Base-by-base conservation (phyloP, 2,113 vertebrate genomes). In the Sardina pilchardus region DNA sequence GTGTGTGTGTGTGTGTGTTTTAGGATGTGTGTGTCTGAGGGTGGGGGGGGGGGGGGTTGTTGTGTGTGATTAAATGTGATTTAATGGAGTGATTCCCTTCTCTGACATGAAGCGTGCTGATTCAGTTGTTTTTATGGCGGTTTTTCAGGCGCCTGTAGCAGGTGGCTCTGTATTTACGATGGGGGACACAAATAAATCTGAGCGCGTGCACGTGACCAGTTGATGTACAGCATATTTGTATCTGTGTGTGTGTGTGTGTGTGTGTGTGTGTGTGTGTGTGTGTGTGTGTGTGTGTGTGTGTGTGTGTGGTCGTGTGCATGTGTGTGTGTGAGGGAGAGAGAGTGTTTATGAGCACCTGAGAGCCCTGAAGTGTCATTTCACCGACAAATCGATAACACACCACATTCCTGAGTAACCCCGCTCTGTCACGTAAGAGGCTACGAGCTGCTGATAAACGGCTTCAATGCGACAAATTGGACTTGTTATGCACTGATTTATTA, bases 161-260 rank as follows among this genome's bases (percentile, higher is more conserved):
- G 85, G 90, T 91, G 91, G 88, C 86, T 12, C 16, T 10, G 89
- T 91, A 92, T 94, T 94, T 93, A 94, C 89, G 89, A 86, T 24
- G 82, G 75, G 42, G 39, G 26, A 71, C 75, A 86, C 87, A 81
- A 85, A 89, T 91, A 89, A 89, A 94, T 93, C 91, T 82, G 26
- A 39, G 42, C 82, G 67, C 36, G 67, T 75, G 30, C 16, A 30
- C 44, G 9, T 87, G 56, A 88, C 89, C 30, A 85, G 89, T 83
- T 86, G 16, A 81, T 87, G 88, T 88, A 90, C 87, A 44, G 88
- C 86, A 83, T 86, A 87, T 26, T 78, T 84, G 84, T 26, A 88
- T 78, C n/a, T 56, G 45, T 56, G 81, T 53, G 53, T 19, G 63
- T 43, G 34, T 24, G 81, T n/a, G 42, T 48, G 34, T 48, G 42